A percentile compares a stretch with the other conserved stretches of the same genome.
phyloP scores from a whole-genome alignment of 2,888 invertebrate genomes.

The Teinopalpus imperialis region DNA sequence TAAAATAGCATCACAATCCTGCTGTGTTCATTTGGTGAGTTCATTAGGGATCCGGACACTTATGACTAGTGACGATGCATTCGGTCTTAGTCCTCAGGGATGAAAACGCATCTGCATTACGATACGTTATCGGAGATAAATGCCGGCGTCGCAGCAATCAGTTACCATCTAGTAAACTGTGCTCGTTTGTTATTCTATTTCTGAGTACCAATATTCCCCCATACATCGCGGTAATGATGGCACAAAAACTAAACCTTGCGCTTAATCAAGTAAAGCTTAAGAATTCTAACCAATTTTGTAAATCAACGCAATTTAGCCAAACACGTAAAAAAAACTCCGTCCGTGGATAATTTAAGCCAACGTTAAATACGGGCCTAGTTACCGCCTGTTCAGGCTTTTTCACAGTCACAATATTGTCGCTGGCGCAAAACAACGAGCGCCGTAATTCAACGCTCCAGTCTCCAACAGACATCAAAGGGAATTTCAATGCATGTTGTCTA shows the following conservation, averaged over 20 bases:
- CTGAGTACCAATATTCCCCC: too few relatives aligned
- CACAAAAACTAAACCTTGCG: neutral
- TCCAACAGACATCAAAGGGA: conserved; percentile 21
- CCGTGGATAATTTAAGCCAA: conserved; percentile 18
- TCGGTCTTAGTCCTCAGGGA: too few relatives aligned
- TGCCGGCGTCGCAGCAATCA: too few relatives aligned
- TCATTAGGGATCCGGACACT: too few relatives aligned
- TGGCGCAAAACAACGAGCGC: conserved; percentile 21
- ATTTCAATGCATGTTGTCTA: conserved; percentile 18
- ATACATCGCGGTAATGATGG: conserved; percentile 7
- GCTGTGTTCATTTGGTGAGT: too few relatives aligned
- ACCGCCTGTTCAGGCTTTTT: conserved; percentile 2
- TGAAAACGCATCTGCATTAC: too few relatives aligned
- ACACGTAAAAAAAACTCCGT: conserved; percentile 16
- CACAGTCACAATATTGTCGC: conserved; percentile 12
- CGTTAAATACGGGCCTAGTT: conserved; percentile 7
- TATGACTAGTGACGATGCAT: too few relatives aligned
- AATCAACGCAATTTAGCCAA: neutral
- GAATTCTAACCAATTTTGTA: conserved; percentile 20
- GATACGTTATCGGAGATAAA: too few relatives aligned
- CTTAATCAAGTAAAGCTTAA: conserved; percentile 14
- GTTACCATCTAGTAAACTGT: too few relatives aligned
- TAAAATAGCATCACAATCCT: too few relatives aligned
- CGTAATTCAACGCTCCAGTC: conserved; percentile 14
- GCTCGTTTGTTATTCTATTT: too few relatives aligned